Evolutionary conservation across 2,888 invertebrate species (phyloP).

Genomic region (Liopterus haemorrhoidalis): DNA sequence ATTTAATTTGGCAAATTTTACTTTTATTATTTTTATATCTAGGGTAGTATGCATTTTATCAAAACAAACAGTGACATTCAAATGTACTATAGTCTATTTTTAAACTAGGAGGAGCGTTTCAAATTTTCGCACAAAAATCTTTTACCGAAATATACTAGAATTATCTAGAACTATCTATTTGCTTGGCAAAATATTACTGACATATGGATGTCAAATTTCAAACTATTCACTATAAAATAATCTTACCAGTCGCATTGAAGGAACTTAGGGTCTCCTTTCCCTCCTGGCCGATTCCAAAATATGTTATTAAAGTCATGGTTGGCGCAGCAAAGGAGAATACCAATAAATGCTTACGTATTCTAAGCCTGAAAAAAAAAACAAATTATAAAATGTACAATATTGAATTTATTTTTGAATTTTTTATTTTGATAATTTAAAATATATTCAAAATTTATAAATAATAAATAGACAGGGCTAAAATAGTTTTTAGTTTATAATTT

Average conservation of each 20-base stretch:
- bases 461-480: neutral
- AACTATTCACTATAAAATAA: neutral
- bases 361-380: constrained; percentile 48
- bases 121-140: too few species aligned
- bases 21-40: too few species aligned
- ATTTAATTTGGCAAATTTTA: too few species aligned
- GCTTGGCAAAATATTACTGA: neutral
- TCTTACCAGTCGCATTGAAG: constrained; percentile 80
- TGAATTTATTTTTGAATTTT: too few species aligned
- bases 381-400: constrained; percentile 8
- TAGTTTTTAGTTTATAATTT: neutral
- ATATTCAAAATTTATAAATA: neutral
- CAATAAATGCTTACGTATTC: constrained; percentile 82
- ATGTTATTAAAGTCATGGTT: constrained; percentile 80
- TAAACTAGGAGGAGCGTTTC: too few species aligned
- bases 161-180: too few species aligned
- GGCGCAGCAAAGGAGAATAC: constrained; percentile 94
- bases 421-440: too few species aligned
- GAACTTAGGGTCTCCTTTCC: constrained; percentile 85
- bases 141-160: too few species aligned
- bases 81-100: too few species aligned
- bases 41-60: too few species aligned
- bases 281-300: constrained; percentile 87
- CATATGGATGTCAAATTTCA: constrained; percentile 6
- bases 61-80: too few species aligned